phyloP scores from a whole-genome alignment of 1,140 invertebrate species.

The Heterodera schachtii region DNA sequence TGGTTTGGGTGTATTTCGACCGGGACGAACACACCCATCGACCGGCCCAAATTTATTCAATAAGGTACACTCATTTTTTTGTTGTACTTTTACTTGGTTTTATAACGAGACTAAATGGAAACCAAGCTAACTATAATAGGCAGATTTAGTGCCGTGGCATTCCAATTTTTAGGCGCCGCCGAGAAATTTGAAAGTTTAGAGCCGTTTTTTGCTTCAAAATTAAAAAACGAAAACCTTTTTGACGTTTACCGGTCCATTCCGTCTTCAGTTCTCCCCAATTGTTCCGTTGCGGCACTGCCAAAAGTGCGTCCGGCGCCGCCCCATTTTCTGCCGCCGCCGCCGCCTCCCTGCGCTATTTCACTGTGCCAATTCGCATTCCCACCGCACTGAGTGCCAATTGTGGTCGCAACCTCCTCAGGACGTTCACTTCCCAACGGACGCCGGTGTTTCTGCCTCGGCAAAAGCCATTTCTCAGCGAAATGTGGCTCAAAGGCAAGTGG shows the following conservation, averaged over 20 bases:
- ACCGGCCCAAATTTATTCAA: conserved; percentile 2
- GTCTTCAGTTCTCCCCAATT: conserved; percentile 4
- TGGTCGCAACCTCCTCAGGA: not conserved
- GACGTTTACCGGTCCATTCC: not conserved
- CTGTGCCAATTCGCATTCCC: conserved; percentile 1
- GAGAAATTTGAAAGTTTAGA: no score
- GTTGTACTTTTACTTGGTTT: no score
- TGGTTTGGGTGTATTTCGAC: not conserved
- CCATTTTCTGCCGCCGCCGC: not conserved
- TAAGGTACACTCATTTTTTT: not conserved
- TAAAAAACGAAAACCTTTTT: not conserved
- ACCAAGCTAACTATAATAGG: no score
- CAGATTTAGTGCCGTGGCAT: no score
- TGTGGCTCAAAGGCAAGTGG: not conserved
- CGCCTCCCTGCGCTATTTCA: not conserved
- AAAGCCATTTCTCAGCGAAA: conserved; percentile 7
- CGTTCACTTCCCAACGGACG: not conserved
- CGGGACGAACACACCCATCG: conserved; percentile 1
- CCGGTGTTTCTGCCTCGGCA: not conserved
- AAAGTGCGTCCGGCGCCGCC: not conserved
- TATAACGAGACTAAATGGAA: no score
- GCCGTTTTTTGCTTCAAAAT: no score
- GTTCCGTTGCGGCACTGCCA: not conserved
- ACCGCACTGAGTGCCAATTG: not conserved
- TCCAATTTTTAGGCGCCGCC: no score